Evolutionary conservation across 2,888 invertebrate genomes (phyloP).

Genomic region (Piscicola geometra): DNA sequence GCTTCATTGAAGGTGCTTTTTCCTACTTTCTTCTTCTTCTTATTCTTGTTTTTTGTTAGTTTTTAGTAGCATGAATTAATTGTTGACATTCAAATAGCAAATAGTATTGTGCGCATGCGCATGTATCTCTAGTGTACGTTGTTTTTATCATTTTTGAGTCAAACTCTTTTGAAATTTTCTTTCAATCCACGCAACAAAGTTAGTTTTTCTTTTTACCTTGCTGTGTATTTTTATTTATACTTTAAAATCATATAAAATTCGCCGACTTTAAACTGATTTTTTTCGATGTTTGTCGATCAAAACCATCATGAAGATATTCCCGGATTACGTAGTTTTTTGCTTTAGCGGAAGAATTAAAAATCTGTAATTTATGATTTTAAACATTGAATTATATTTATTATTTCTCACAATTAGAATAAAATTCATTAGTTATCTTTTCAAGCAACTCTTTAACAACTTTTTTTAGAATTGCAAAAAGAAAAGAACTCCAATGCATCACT

Average conservation of each 20-base stretch:
- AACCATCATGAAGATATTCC: background rate
- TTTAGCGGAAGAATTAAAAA: background rate
- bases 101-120: slow-evolving; percentile 1
- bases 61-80: background rate
- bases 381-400: background rate
- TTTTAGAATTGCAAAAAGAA: no score
- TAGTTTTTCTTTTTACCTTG: no score
- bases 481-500: background rate
- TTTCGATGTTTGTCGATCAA: slow-evolving; percentile 8
- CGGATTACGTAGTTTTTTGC: background rate
- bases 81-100: slow-evolving; percentile 14
- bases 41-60: background rate
- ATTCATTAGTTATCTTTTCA: background rate
- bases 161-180: slow-evolving; percentile 12
- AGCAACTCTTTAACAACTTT: no score
- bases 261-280: no score
- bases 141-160: slow-evolving; percentile 6
- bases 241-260: no score
- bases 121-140: background rate
- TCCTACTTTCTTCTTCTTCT: background rate
- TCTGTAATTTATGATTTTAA: background rate
- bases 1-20: no score
- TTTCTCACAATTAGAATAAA: slow-evolving; percentile 3
- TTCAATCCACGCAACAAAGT: background rate
- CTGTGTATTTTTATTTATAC: no score